phyloP scores from a whole-genome alignment of 2,888 invertebrate genomes.

The Sabatieria punctata region DNA sequence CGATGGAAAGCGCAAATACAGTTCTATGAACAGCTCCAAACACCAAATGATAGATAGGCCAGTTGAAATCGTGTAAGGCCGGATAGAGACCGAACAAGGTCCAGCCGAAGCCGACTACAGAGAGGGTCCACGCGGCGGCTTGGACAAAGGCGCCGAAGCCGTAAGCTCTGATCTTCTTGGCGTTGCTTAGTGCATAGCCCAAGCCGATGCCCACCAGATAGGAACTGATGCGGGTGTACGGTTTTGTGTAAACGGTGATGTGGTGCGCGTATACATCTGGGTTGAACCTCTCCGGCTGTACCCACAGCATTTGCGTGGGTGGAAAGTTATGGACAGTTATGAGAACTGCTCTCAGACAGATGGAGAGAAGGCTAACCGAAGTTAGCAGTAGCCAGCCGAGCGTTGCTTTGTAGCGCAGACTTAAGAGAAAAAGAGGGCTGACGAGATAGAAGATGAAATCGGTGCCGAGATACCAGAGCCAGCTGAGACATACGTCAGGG shows the following conservation, averaged over 20 bases:
- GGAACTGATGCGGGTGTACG: no score
- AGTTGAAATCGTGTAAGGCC: not conserved
- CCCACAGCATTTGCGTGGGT: conserved; percentile 28
- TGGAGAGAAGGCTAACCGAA: conserved; percentile 17
- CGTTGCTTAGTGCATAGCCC: no score
- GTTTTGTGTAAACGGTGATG: no score
- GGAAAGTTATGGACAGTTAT: conserved; percentile 27
- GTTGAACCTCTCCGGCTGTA: conserved; percentile 28
- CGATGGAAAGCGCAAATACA: not conserved
- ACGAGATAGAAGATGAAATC: conserved; percentile 30
- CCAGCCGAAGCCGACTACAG: not conserved
- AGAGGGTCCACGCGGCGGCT: no score
- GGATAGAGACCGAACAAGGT: not conserved
- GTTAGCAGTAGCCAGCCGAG: conserved; percentile 13
- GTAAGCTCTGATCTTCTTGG: no score
- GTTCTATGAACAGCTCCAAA: not conserved
- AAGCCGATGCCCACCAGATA: no score
- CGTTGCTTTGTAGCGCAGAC: conserved; percentile 18
- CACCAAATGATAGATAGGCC: not conserved
- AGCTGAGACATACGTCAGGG: not conserved
- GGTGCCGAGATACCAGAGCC: conserved; percentile 24
- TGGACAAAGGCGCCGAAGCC: no score
- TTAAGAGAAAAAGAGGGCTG: conserved; percentile 26
- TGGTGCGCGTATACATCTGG: conserved; percentile 25
- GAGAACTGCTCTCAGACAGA: conserved; percentile 17